These are phyloP conservation scores for Pogonognathellus flavescens DNA, from an alignment of 1,140 invertebrate species.

Conservation along the genomic window DNA sequence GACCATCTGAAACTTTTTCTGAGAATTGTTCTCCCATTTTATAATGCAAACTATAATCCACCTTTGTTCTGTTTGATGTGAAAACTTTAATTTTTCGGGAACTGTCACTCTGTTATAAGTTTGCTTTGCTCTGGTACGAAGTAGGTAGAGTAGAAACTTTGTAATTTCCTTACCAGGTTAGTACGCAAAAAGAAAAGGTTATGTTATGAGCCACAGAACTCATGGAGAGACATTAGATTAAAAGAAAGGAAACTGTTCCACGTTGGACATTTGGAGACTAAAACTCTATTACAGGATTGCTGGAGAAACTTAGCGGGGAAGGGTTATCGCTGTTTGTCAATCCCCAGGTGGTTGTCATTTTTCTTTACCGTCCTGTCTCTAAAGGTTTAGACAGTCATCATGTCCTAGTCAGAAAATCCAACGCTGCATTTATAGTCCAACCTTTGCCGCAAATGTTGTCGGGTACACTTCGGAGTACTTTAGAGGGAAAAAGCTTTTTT, in stretches of 20 bases:
- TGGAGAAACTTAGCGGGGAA: slow-evolving; percentile 1
- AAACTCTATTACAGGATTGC: neutral
- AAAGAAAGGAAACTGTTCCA: neutral
- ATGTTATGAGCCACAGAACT: too few species aligned
- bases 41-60: neutral
- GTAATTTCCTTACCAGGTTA: too few species aligned
- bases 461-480: too few species aligned
- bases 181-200: too few species aligned
- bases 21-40: neutral
- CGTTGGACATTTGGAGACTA: neutral
- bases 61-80: too few species aligned
- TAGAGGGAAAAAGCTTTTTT: too few species aligned
- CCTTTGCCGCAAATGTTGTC: too few species aligned
- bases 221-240: neutral
- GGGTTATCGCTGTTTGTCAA: neutral
- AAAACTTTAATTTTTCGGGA: too few species aligned
- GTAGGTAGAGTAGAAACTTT: too few species aligned
- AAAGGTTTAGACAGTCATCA: neutral
- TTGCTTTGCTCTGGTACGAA: too few species aligned
- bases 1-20: neutral
- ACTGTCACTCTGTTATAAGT: too few species aligned
- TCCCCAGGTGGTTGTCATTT: neutral
- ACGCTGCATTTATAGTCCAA: neutral
- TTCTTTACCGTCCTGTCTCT: neutral
- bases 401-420: neutral